phyloP scores from a whole-genome alignment of 2,113 vertebrate genomes.

The Glaucomys volans region DNA sequence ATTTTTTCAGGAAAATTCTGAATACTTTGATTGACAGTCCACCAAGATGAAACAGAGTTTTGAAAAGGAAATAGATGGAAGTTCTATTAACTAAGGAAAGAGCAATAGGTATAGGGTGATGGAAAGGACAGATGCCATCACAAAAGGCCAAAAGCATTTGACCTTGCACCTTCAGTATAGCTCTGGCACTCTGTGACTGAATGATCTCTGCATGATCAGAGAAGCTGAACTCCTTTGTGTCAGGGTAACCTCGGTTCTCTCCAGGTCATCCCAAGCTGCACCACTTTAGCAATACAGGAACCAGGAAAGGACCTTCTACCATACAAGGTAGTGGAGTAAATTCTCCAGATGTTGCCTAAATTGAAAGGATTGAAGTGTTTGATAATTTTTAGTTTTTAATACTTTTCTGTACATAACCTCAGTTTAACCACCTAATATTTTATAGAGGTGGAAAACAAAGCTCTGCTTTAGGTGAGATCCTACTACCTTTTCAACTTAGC shows the following conservation, averaged over 20 bases:
- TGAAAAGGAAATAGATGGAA: background rate
- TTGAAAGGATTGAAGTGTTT: background rate
- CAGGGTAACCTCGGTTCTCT: background rate
- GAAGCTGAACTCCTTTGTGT: background rate
- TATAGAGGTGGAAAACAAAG: background rate
- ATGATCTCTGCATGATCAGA: background rate
- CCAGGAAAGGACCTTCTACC: background rate
- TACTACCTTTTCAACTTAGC: background rate
- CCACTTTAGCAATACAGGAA: background rate
- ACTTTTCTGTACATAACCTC: background rate
- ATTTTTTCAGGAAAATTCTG: background rate
- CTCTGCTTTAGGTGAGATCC: background rate
- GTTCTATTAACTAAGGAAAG: background rate
- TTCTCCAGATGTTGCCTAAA: background rate
- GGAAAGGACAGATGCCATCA: background rate
- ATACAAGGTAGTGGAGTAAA: background rate
- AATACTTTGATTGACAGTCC: background rate
- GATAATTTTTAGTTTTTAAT: background rate
- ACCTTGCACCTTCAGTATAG: background rate
- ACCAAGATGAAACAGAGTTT: background rate
- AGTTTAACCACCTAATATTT: background rate
- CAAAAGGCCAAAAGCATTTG: background rate
- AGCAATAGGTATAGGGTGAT: background rate
- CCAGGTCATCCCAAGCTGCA: background rate
- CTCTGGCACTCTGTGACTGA: background rate